Base-by-base conservation (phyloP, 2,113 vertebrate genomes). In the Sarotherodon lohbergeri region DNA sequence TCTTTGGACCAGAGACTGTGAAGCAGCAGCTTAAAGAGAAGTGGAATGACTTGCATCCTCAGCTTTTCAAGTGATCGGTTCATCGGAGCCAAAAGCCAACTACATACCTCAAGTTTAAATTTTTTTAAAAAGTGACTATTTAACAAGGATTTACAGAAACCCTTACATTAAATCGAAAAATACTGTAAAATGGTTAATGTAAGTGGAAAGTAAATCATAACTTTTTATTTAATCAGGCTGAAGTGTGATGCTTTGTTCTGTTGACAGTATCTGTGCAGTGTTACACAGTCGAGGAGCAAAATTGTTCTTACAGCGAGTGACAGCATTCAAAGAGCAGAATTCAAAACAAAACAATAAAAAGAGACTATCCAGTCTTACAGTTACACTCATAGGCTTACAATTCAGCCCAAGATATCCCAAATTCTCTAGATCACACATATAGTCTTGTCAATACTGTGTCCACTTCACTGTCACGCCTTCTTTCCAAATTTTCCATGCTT, bases 1-100 rank as follows among this genome's bases (percentile, higher is more conserved):
- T 96, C 92, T 99, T 99, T 63, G 98, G 97, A 80, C 95, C 97
- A 46, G 93, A 96, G 22, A 48, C 68, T 4, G 93, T 97, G n/a
- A 99, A 97, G 93, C 92, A 96, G 82, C 95, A 95, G 90, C 96
- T 99, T 19, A 97, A 90, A 90, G 96, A 97, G 57, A 97, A 92
- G 11, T 99, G 99, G 99, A 95, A 87, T 8, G 81, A 95, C 22
- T 80, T 98, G 68, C 96, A 96, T 82, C 95, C 97, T 68, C 86
- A 83, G 9, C 61, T 95, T 29, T 90, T 95, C 56, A 88, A 91
- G 41, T 95, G 86, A 96, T n/a, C 7, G 1, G 2, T 6, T 29
- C 43, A 13, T 16, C 9, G 41, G 11, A 84, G 36, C 27, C 3
- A 29, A 71, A 46, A 80, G 10, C 52, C 56, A 50, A 41, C 56